Percentiles rank a stretch among this genome's conserved stretches.
Evolutionary conservation across 2,888 invertebrate genomes (phyloP).

Genomic region (Torymus auratus): DNA sequence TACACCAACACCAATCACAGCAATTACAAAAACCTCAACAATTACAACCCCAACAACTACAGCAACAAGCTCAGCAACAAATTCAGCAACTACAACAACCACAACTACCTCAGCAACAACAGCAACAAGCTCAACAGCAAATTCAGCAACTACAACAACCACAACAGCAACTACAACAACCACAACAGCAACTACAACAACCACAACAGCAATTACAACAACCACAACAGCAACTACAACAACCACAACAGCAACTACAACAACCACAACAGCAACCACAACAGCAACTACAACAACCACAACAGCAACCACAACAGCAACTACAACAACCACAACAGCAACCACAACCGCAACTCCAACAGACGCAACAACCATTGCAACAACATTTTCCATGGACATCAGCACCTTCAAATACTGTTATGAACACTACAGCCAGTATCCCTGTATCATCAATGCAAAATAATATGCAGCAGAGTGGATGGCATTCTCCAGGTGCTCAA

Average conservation of each 20-base stretch:
- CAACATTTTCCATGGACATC: slow-evolving; percentile 52
- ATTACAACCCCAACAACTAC: slow-evolving; percentile 50
- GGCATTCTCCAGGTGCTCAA: slow-evolving; percentile 68
- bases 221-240: slow-evolving; percentile 48
- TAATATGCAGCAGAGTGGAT: slow-evolving; percentile 66
- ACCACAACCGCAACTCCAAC: slow-evolving; percentile 57
- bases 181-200: slow-evolving; percentile 41
- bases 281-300: slow-evolving; percentile 49
- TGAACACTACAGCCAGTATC: slow-evolving; percentile 61
- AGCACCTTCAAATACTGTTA: slow-evolving; percentile 57
- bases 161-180: slow-evolving; percentile 59
- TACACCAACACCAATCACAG: too few species aligned
- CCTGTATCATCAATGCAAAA: slow-evolving; percentile 64
- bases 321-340: slow-evolving; percentile 57
- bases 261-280: slow-evolving; percentile 19
- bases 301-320: slow-evolving; percentile 61
- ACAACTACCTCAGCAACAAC: slow-evolving; percentile 49
- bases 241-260: slow-evolving; percentile 26
- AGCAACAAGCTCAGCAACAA: slow-evolving; percentile 63
- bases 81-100: slow-evolving; percentile 10
- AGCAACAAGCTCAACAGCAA: slow-evolving; percentile 62
- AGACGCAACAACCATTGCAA: slow-evolving; percentile 41
- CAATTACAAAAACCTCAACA: slow-evolving; percentile 24
- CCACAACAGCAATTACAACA: slow-evolving; percentile 19
- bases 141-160: slow-evolving; percentile 30